Evolutionary conservation across 2,888 invertebrate species (phyloP).

Genomic region (Didymodactylos carnosus): DNA sequence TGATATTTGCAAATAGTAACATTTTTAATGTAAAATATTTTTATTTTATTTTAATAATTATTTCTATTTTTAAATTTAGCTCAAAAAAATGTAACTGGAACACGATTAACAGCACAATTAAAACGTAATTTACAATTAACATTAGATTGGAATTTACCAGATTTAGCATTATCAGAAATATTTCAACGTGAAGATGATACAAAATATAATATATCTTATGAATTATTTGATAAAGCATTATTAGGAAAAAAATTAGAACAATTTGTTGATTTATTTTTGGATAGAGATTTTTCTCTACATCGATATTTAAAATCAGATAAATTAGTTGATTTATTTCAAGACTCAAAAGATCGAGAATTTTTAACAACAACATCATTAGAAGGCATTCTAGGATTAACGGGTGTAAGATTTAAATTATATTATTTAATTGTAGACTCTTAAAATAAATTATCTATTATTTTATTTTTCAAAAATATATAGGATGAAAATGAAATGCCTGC

Average conservation of each 20-base stretch:
- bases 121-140: conserved; percentile 29
- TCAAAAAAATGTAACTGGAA: conserved; percentile 16
- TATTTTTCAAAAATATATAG: neutral
- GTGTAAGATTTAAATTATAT: neutral
- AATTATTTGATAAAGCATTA: conserved; percentile 30
- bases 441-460: neutral
- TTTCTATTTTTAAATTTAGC: conserved; percentile 18
- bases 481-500: conserved; percentile 2
- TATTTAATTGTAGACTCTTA: neutral
- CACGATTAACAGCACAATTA: conserved; percentile 19
- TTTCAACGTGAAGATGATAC: conserved; percentile 25
- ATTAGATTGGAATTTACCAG: conserved; percentile 34
- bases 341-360: conserved; percentile 9
- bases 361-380: conserved; percentile 5
- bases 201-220: conserved; percentile 22
- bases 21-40: neutral
- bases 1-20: neutral
- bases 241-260: conserved; percentile 28
- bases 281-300: conserved; percentile 30
- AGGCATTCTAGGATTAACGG: conserved; percentile 10
- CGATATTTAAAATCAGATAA: conserved; percentile 24
- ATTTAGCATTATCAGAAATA: conserved; percentile 28
- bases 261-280: conserved; percentile 32
- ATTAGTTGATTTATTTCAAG: conserved; percentile 2
- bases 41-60: neutral